phyloP scores from a whole-genome alignment of 2,888 invertebrate species.

The Cheilosia grossa region DNA sequence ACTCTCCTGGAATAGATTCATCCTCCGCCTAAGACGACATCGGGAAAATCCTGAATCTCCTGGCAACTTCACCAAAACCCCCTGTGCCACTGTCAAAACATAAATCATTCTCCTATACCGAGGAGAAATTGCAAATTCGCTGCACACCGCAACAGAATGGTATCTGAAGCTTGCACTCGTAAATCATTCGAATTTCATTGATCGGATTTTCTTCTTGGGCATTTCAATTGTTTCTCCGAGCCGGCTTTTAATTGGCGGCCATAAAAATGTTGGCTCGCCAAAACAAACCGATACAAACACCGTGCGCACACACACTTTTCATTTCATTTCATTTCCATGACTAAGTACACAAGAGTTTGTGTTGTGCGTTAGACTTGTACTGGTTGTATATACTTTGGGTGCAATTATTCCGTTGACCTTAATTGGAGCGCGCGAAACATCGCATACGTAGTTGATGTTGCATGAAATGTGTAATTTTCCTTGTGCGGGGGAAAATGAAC shows the following conservation, averaged over 20 bases:
- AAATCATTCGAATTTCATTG: constrained; percentile 49
- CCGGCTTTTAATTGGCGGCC: constrained; percentile 52
- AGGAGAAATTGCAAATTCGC: constrained; percentile 54
- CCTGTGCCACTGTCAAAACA: constrained; percentile 1
- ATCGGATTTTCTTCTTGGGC: constrained; percentile 52
- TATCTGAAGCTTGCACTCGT: constrained; percentile 27
- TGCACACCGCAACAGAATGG: constrained; percentile 1
- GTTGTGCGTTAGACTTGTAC: background rate
- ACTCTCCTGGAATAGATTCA: background rate
- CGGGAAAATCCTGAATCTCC: background rate
- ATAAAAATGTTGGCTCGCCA: constrained; percentile 40
- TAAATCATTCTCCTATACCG: constrained; percentile 23
- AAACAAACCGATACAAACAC: constrained; percentile 25
- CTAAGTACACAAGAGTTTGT: background rate
- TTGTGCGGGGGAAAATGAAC: constrained; percentile 32
- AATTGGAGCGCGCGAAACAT: constrained; percentile 65
- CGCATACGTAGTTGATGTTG: constrained; percentile 37
- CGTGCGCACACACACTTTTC: constrained; percentile 53
- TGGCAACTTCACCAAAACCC: background rate
- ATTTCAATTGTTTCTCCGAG: constrained; percentile 44
- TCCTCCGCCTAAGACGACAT: background rate
- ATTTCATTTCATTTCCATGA: constrained; percentile 11
- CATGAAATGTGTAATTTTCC: constrained; percentile 55
- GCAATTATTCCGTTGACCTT: constrained; percentile 56
- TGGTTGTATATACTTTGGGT: background rate